Conservation (phyloP, 53 echinoderm and acorn worm genomes). For the Temnopleurus reevesii region DNA sequence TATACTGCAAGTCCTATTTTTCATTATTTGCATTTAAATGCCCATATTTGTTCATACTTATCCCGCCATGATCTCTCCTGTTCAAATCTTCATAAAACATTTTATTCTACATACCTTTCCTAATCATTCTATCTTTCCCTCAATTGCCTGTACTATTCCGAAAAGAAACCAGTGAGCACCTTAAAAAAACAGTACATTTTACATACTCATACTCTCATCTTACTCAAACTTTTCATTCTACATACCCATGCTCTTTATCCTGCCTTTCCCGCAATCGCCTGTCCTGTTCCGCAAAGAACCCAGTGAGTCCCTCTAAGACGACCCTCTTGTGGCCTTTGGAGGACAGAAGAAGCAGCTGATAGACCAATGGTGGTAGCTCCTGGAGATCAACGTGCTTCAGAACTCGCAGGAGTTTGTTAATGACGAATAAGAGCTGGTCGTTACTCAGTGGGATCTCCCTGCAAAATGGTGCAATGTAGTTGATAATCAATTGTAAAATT, state of each 20-base stretch:
- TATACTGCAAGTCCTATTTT: no score
- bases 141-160: conserved; percentile 57
- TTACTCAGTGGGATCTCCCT: conserved; percentile 81
- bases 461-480: neutral
- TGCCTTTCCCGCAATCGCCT: conserved; percentile 48
- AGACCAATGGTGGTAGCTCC: conserved; percentile 87
- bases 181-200: no score
- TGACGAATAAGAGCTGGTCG: conserved; percentile 84
- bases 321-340: conserved; percentile 82
- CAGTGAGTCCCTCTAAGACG: conserved; percentile 72
- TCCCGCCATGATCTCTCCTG: no score
- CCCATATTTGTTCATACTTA: no score
- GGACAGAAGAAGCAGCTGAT: conserved; percentile 85
- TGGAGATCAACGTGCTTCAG: conserved; percentile 77
- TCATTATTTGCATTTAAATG: no score
- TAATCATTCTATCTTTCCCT: no score
- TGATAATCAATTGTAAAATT: neutral
- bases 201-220: no score
- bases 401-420: conserved; percentile 79
- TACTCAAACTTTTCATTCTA: no score
- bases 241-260: neutral
- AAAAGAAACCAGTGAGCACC: conserved; percentile 68
- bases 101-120: no score
- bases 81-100: no score
- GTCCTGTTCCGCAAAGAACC: conserved; percentile 76